phyloP scores from a whole-genome alignment of 2,888 invertebrate species.

The Drosophila ochracea region DNA sequence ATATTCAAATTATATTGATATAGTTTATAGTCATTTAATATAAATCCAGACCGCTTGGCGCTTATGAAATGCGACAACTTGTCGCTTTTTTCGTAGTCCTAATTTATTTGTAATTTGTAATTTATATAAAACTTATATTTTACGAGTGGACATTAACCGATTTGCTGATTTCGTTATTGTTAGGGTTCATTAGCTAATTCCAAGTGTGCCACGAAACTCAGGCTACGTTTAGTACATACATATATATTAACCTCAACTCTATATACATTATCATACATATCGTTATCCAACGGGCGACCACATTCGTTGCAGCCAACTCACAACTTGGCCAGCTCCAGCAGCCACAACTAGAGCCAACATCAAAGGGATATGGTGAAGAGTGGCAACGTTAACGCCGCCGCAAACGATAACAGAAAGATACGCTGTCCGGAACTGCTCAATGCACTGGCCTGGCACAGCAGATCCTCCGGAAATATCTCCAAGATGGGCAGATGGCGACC shows the following conservation, averaged over 20 bases:
- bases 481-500: slow-evolving; percentile 89
- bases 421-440: slow-evolving; percentile 89
- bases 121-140: slow-evolving; percentile 67
- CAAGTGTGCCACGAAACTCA: slow-evolving; percentile 59
- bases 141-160: slow-evolving; percentile 77
- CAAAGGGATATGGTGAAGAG: slow-evolving; percentile 82
- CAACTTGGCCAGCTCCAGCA: slow-evolving; percentile 39
- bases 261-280: slow-evolving; percentile 72
- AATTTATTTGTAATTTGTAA: slow-evolving; percentile 33
- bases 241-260: slow-evolving; percentile 51
- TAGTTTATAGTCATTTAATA: background rate
- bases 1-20: background rate
- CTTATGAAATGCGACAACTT: slow-evolving; percentile 28
- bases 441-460: slow-evolving; percentile 94
- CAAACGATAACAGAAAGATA: slow-evolving; percentile 82
- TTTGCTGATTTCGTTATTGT: slow-evolving; percentile 70
- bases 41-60: slow-evolving; percentile 39
- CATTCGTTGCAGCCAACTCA: slow-evolving; percentile 28
- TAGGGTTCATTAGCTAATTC: slow-evolving; percentile 64
- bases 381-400: slow-evolving; percentile 79
- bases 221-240: slow-evolving; percentile 56
- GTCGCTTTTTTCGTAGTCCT: slow-evolving; percentile 38
- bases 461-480: slow-evolving; percentile 91
- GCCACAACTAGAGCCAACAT: slow-evolving; percentile 62
- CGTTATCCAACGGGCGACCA: slow-evolving; percentile 13